phyloP scores from a whole-genome alignment of 2,797 vertebrate species.

The Denticeps clupeoides region DNA sequence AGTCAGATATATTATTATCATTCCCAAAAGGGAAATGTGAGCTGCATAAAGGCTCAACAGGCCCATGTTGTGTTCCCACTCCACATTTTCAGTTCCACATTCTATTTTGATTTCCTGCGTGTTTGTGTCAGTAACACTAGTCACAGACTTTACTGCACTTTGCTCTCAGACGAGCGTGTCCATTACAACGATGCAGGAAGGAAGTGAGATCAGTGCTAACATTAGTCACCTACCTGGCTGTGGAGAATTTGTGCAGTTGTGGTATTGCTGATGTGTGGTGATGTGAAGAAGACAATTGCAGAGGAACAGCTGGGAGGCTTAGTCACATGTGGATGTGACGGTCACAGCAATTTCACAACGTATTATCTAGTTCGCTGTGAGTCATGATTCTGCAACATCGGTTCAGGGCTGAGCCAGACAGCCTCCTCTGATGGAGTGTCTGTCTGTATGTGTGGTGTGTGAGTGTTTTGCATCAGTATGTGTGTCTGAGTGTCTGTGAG shows the following conservation, averaged over 20 bases:
- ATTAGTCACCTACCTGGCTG: background rate
- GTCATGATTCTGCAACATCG: slow-evolving; percentile 1
- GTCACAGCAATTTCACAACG: background rate
- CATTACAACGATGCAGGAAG: background rate
- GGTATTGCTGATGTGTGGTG: background rate
- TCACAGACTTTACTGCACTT: background rate
- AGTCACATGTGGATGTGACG: background rate
- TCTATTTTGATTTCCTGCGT: no score
- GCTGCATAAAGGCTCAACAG: no score
- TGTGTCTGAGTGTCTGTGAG: background rate
- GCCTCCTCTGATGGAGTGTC: slow-evolving; percentile 15
- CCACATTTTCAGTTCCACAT: no score
- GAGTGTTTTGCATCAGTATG: slow-evolving; percentile 1
- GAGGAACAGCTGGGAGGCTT: background rate
- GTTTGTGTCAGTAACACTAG: background rate
- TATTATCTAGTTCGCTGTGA: background rate
- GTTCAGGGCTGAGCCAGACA: background rate
- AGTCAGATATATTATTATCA: no score
- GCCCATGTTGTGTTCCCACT: no score
- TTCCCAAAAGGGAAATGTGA: no score
- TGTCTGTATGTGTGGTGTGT: slow-evolving; percentile 2
- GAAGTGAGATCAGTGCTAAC: background rate
- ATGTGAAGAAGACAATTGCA: no score
- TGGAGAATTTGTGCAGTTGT: background rate
- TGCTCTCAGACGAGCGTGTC: background rate